Conservation (phyloP, 2,113 vertebrate species). For the Mormyrus iriodes region DNA sequence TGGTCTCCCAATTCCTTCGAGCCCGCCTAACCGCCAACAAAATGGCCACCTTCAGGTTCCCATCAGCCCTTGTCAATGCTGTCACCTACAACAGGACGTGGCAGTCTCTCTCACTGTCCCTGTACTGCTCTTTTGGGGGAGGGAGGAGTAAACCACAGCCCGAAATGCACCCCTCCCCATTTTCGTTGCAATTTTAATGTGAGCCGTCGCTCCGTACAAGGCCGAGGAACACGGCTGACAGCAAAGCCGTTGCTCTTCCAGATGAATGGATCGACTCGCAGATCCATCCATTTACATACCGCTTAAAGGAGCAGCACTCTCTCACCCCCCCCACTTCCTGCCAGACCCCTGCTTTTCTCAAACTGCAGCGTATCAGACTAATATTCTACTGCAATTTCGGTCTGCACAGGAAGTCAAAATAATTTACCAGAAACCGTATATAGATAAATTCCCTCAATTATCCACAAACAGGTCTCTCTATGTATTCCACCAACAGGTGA, state of each 20-base stretch:
- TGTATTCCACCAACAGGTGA: neutral
- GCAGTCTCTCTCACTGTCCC: constrained; percentile 22
- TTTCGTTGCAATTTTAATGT: constrained; percentile 21
- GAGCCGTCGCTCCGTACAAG: neutral
- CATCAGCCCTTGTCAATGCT: constrained; percentile 1
- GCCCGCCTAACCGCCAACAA: neutral
- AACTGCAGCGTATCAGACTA: neutral
- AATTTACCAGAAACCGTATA: neutral
- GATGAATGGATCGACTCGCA: constrained; percentile 3
- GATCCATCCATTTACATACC: constrained; percentile 13
- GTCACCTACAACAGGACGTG: neutral
- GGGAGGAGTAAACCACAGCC: constrained; percentile 27
- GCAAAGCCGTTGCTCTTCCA: neutral
- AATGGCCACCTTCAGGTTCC: neutral
- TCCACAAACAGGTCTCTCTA: neutral
- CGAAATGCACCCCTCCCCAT: constrained; percentile 27
- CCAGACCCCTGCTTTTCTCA: neutral
- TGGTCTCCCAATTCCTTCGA: neutral
- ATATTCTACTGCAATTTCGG: neutral
- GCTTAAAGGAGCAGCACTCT: neutral
- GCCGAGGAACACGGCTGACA: neutral
- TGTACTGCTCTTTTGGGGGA: neutral
- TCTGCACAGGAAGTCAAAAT: neutral
- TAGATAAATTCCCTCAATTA: neutral
- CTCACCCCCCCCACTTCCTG: neutral